Evolutionary conservation across 2,797 vertebrate genomes (phyloP).

Genomic region (Phyllotis vaccarum): DNA sequence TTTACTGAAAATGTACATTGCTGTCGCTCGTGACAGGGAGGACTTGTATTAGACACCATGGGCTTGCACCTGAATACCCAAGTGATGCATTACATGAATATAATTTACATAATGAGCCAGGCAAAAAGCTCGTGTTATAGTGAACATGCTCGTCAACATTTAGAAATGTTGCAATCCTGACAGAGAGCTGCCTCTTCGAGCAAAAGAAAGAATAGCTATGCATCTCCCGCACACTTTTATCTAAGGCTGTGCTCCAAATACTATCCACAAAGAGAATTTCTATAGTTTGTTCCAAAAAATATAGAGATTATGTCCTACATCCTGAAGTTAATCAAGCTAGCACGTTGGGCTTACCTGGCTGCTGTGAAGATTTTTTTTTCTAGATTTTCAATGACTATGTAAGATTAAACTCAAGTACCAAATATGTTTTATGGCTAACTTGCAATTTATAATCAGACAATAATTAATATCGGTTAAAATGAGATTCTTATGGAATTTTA

Average conservation of each 20-base stretch:
- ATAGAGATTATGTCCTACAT: not conserved
- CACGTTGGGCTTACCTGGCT: conserved; percentile 14
- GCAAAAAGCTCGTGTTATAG: conserved; percentile 73
- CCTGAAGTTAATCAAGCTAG: not conserved
- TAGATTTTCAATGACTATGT: conserved; percentile 61
- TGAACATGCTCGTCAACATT: conserved; percentile 77
- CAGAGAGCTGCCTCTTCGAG: conserved; percentile 77
- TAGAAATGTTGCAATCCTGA: conserved; percentile 74
- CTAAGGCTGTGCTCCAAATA: not conserved
- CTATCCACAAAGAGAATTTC: not conserved
- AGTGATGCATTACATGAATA: conserved; percentile 71
- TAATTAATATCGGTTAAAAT: conserved; percentile 87
- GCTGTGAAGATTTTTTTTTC: conserved; percentile 33
- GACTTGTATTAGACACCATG: conserved; percentile 70
- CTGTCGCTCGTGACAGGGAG: conserved; percentile 76
- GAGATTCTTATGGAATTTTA: conserved; percentile 86
- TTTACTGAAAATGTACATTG: conserved; percentile 75
- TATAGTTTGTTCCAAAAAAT: not conserved
- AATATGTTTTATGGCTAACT: conserved; percentile 80
- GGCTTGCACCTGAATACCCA: conserved; percentile 83
- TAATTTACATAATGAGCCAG: conserved; percentile 81
- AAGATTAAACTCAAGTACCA: conserved; percentile 76
- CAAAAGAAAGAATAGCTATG: conserved; percentile 59
- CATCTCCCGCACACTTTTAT: conserved; percentile 14
- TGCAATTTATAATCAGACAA: conserved; percentile 82